Percentiles rank a stretch among this genome's conserved stretches.
phyloP scores from a whole-genome alignment of 2,113 vertebrate species.

The Sceloporus tristichus region DNA sequence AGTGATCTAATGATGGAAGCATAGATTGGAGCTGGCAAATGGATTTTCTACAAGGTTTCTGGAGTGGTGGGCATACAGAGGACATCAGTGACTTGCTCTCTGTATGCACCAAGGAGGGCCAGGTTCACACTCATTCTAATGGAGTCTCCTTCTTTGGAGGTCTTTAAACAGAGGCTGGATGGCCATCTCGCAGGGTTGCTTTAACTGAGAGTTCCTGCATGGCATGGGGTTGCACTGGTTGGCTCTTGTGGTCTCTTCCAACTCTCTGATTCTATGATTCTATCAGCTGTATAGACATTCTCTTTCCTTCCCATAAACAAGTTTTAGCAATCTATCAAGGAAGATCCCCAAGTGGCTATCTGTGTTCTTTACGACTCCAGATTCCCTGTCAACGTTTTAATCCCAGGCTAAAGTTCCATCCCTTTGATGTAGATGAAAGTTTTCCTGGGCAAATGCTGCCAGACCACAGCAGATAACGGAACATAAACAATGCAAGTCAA shows the following conservation, averaged over 20 bases:
- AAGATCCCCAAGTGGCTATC: conserved; percentile 39
- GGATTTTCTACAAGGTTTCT: too few relatives aligned
- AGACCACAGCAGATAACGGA: conserved; percentile 30
- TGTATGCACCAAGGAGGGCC: not conserved
- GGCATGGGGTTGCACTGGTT: too few relatives aligned
- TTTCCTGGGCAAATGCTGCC: conserved; percentile 42
- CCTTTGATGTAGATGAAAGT: conserved; percentile 69
- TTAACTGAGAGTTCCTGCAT: too few relatives aligned
- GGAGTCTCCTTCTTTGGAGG: too few relatives aligned
- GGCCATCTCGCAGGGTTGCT: too few relatives aligned
- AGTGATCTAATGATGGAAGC: not conserved
- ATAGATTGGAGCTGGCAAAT: too few relatives aligned
- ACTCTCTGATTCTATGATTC: too few relatives aligned
- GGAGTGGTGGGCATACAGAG: not conserved
- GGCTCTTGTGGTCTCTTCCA: too few relatives aligned
- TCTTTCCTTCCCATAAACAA: conserved; percentile 47
- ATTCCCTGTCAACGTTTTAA: conserved; percentile 42
- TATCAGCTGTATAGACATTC: conserved; percentile 7
- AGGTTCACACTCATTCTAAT: not conserved
- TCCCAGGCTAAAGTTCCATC: conserved; percentile 28
- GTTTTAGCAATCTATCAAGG: conserved; percentile 9
- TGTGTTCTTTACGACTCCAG: conserved; percentile 44
- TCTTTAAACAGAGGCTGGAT: too few relatives aligned
- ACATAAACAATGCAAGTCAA: conserved; percentile 14
- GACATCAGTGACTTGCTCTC: not conserved